Conservation (phyloP, 2,113 vertebrate genomes). For the Dendrocopos noguchii region DNA sequence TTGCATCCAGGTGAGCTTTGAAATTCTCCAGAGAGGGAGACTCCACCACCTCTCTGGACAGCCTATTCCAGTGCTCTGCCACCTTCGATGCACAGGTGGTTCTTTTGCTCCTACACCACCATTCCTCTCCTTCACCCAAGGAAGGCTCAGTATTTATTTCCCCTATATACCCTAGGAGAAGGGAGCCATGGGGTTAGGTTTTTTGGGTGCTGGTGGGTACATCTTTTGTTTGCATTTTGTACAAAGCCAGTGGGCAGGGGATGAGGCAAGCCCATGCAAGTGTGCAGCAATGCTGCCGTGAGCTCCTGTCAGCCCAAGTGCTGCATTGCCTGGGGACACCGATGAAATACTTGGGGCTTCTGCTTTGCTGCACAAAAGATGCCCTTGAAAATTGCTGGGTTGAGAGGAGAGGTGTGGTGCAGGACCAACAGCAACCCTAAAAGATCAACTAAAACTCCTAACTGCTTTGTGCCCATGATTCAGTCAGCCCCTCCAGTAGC, state of each 20-base stretch:
- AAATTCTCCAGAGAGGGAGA: too few species aligned
- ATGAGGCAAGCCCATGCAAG: background rate
- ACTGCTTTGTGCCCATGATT: accelerated
- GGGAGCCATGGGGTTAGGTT: background rate
- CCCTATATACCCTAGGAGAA: accelerated
- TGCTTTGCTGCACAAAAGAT: background rate
- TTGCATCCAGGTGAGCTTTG: too few species aligned
- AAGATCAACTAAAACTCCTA: background rate
- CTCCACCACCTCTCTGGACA: too few species aligned
- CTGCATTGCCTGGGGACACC: background rate
- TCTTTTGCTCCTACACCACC: background rate
- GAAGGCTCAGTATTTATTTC: background rate
- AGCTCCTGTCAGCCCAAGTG: background rate
- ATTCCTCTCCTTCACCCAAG: accelerated
- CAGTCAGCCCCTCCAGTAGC: background rate
- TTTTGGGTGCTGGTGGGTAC: background rate
- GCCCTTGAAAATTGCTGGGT: background rate
- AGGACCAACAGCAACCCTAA: background rate
- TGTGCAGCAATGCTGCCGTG: accelerated
- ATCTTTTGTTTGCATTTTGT: background rate
- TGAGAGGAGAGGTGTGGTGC: background rate
- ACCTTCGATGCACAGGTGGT: accelerated
- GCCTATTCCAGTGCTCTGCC: too few species aligned
- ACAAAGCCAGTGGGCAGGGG: background rate
- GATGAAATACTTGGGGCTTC: background rate